A percentile compares a stretch with the other conserved stretches of the same genome.
Evolutionary conservation across 2,888 invertebrate species (phyloP).

Genomic region (Trissonchulus sp.): DNA sequence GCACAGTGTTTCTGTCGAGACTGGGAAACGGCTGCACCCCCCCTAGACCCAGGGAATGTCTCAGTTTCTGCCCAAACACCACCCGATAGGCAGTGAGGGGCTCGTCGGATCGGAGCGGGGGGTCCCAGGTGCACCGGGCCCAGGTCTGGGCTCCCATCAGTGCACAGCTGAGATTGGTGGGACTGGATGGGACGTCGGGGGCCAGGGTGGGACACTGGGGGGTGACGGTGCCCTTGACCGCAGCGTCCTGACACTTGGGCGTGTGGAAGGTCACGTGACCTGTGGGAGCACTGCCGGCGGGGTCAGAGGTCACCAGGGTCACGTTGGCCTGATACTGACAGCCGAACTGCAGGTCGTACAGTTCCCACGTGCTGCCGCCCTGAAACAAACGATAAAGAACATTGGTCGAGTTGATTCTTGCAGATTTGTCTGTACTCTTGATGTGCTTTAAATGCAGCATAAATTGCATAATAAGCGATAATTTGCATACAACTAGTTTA

Average conservation of each 20-base stretch:
- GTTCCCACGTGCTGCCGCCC: no score
- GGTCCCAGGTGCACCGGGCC: no score
- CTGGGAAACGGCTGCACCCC: conserved; percentile 19
- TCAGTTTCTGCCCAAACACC: conserved; percentile 25
- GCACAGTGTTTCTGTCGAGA: conserved; percentile 28
- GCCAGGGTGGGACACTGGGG: not conserved
- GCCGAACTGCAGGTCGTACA: conserved; percentile 13
- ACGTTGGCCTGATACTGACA: conserved; percentile 7
- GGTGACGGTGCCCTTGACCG: not conserved
- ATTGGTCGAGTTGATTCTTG: no score
- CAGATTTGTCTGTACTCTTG: no score
- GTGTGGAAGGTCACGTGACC: not conserved
- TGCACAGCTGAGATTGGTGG: no score
- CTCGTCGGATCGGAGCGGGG: no score
- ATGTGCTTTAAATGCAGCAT: no score
- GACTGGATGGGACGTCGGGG: no score
- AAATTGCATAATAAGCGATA: no score
- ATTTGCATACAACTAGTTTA: no score
- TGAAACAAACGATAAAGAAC: no score
- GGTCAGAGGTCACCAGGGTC: not conserved
- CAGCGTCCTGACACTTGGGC: conserved; percentile 5
- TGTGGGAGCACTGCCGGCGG: not conserved
- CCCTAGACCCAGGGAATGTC: conserved; percentile 23
- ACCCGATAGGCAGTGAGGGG: conserved; percentile 30
- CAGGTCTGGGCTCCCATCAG: no score